These are phyloP conservation scores for Eudasyphora cyanicolor DNA, from an alignment of 2,888 invertebrate species.

Conservation along the genomic window DNA sequence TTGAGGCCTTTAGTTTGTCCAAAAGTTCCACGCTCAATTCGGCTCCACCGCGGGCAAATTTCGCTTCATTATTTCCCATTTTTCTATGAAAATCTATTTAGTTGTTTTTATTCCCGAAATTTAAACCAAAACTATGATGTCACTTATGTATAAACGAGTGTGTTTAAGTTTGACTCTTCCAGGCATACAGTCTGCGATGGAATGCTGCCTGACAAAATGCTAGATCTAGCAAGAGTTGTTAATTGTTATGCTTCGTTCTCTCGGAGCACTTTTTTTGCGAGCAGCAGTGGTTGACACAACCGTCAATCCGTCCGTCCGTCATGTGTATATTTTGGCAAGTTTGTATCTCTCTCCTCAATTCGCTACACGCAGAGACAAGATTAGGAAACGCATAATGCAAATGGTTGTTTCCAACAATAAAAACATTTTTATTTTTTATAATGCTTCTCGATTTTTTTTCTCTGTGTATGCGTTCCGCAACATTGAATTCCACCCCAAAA, in stretches of 20 bases:
- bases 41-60: conserved; percentile 77
- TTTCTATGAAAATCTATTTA: background rate
- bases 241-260: background rate
- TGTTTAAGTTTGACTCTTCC: conserved; percentile 34
- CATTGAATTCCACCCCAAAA: no score
- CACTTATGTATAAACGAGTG: conserved; percentile 64
- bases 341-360: no score
- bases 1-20: conserved; percentile 73
- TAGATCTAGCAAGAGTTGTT: background rate
- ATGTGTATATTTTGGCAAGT: no score
- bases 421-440: no score
- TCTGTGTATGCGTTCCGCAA: no score
- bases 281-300: no score
- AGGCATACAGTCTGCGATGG: conserved; percentile 22
- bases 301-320: no score
- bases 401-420: no score
- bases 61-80: conserved; percentile 69
- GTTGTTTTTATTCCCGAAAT: background rate
- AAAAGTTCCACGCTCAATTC: conserved; percentile 74
- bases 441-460: no score
- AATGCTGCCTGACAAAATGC: conserved; percentile 40
- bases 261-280: background rate
- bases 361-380: no score
- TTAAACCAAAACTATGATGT: background rate
- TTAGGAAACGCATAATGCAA: no score